Percentiles rank a stretch among this genome's conserved stretches.
phyloP scores from a whole-genome alignment of 2,797 vertebrate genomes.

The Acipenser transmontanus region DNA sequence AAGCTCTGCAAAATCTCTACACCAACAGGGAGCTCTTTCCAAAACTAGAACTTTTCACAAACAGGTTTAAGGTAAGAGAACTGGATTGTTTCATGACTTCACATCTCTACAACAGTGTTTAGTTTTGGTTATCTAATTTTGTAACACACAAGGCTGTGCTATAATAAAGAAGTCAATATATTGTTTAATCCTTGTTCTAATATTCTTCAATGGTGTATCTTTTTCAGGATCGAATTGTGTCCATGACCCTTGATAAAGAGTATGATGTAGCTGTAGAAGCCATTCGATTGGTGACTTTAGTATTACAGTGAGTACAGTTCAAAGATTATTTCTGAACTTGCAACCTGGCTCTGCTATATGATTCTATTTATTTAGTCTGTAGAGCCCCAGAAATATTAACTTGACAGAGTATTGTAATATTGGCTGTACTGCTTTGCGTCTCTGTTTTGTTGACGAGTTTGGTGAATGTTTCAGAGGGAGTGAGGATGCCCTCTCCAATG shows the following conservation, averaged over 20 bases:
- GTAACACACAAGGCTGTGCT: not conserved
- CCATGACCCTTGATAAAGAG: constrained; percentile 98
- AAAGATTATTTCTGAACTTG: no score
- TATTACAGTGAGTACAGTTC: constrained; percentile 83
- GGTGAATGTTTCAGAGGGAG: constrained; percentile 75
- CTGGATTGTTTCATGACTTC: not conserved
- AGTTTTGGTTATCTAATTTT: not conserved
- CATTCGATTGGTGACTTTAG: constrained; percentile 91
- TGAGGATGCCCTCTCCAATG: constrained; percentile 90
- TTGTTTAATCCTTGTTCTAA: not conserved
- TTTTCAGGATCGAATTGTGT: constrained; percentile 88
- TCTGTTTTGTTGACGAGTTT: constrained; percentile 12
- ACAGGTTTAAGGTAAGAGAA: constrained; percentile 88
- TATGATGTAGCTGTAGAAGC: constrained; percentile 97
- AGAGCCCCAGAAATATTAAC: no score
- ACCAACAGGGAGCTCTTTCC: constrained; percentile 96
- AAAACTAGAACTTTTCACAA: constrained; percentile 96
- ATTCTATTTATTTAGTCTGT: no score
- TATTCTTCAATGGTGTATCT: constrained; percentile 11
- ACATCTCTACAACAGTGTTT: not conserved
- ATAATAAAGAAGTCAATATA: not conserved
- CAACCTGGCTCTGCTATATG: no score
- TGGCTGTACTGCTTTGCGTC: no score
- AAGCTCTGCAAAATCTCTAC: constrained; percentile 95
- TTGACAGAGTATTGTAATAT: no score